Evolutionary conservation across 2,797 vertebrate species (phyloP).

Genomic region (Streptopelia turtur): DNA sequence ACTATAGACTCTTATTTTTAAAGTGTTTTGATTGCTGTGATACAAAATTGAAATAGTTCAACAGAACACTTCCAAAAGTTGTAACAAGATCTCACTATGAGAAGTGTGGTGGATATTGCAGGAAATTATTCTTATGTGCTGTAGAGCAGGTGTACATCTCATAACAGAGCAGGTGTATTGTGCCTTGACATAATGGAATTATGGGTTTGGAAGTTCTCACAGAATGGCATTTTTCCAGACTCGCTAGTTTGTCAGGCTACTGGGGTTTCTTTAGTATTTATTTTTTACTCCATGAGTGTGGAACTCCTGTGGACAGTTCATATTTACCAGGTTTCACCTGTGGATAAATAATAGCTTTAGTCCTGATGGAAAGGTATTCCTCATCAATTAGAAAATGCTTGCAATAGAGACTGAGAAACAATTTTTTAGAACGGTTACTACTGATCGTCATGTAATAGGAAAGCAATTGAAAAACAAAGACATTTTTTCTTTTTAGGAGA

Average conservation of each 20-base stretch:
- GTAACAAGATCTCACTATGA: background rate
- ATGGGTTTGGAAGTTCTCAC: background rate
- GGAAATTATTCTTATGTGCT: background rate
- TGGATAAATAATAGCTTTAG: background rate
- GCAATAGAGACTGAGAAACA: background rate
- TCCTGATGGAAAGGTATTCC: background rate
- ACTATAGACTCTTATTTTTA: background rate
- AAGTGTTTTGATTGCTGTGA: background rate
- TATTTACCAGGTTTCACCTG: background rate
- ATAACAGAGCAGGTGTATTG: background rate
- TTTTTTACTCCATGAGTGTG: background rate
- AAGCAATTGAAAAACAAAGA: background rate
- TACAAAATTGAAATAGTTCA: background rate
- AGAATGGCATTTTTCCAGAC: background rate
- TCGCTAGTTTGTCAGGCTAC: background rate
- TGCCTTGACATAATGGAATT: background rate
- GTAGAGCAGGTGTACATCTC: background rate
- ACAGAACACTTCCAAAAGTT: background rate
- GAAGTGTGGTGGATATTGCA: background rate
- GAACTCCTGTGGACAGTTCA: background rate
- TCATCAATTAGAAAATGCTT: background rate
- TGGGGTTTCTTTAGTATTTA: background rate
- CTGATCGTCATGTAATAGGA: background rate
- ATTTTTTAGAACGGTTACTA: background rate
- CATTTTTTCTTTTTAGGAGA: background rate